phyloP scores from a whole-genome alignment of 2,113 vertebrate genomes.

The Herpetotheres cachinnans region DNA sequence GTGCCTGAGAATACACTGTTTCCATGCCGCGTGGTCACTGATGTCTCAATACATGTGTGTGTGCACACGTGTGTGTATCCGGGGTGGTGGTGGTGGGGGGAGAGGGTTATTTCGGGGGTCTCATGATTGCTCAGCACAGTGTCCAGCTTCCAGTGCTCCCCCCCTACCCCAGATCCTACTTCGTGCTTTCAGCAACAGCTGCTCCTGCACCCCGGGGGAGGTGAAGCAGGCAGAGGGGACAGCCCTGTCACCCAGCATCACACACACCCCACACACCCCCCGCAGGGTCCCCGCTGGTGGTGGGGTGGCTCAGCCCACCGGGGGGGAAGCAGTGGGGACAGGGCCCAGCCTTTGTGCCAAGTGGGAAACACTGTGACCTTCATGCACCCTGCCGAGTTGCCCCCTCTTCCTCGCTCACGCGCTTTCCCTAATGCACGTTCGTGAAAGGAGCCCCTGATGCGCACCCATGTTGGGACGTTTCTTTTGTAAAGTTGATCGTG shows the following conservation, averaged over 20 bases:
- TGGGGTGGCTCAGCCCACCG: background rate
- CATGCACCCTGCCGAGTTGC: background rate
- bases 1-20: slow-evolving; percentile 35
- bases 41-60: background rate
- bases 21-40: background rate
- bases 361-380: slow-evolving; percentile 47
- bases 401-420: background rate
- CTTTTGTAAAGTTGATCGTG: slow-evolving; percentile 78
- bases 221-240: background rate
- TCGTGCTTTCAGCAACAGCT: background rate
- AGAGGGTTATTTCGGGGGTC: background rate
- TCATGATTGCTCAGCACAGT: slow-evolving; percentile 11
- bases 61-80: background rate
- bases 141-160: slow-evolving; percentile 44
- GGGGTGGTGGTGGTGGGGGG: background rate
- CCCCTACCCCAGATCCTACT: background rate
- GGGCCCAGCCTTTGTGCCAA: background rate
- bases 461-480: background rate
- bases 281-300: background rate
- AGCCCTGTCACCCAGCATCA: background rate
- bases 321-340: accelerated
- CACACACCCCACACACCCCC: too few relatives aligned
- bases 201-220: accelerated
- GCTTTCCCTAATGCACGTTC: slow-evolving; percentile 64
- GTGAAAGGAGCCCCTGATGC: slow-evolving; percentile 34